These are phyloP conservation scores for Onychostoma macrolepis DNA, from an alignment of 2,113 vertebrate genomes.

Conservation along the genomic window DNA sequence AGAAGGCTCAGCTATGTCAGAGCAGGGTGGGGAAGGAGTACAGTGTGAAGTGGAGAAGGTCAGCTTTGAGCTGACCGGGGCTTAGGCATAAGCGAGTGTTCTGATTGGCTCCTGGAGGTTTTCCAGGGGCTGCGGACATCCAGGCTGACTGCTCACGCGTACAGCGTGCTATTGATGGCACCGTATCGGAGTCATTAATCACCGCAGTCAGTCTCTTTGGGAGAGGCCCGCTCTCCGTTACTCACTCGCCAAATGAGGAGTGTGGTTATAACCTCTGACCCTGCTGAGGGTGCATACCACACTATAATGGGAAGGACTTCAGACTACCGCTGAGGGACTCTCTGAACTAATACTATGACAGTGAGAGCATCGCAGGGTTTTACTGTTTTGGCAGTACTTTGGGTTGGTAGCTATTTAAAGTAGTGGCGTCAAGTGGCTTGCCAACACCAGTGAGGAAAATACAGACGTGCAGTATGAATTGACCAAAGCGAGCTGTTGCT, in stretches of 20 bases:
- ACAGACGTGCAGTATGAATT: conserved; percentile 19
- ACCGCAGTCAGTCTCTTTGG: neutral
- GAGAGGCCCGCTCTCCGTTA: conserved; percentile 10
- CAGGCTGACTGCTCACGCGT: conserved; percentile 13
- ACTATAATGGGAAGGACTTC: conserved; percentile 22
- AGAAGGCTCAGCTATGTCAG: conserved; percentile 60
- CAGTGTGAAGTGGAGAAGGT: conserved; percentile 39
- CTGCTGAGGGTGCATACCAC: conserved; percentile 4
- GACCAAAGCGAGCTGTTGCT: conserved; percentile 14
- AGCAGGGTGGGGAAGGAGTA: conserved; percentile 24
- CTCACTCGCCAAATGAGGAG: conserved; percentile 45
- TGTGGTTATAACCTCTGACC: conserved; percentile 37
- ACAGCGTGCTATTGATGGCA: conserved; percentile 15
- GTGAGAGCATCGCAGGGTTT: neutral
- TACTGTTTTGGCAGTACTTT: conserved; percentile 13
- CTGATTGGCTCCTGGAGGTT: conserved; percentile 54
- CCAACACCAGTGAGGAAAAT: neutral
- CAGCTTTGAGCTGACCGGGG: conserved; percentile 16
- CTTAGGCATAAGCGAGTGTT: neutral
- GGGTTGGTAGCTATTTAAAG: neutral
- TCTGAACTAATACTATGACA: neutral
- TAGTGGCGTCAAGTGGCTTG: neutral
- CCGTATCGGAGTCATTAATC: conserved; percentile 47
- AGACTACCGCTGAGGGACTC: neutral
- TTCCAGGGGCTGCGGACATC: conserved; percentile 43